These are phyloP conservation scores for Drosophila azteca DNA, from an alignment of 1,140 invertebrate species.

Conservation along the genomic window DNA sequence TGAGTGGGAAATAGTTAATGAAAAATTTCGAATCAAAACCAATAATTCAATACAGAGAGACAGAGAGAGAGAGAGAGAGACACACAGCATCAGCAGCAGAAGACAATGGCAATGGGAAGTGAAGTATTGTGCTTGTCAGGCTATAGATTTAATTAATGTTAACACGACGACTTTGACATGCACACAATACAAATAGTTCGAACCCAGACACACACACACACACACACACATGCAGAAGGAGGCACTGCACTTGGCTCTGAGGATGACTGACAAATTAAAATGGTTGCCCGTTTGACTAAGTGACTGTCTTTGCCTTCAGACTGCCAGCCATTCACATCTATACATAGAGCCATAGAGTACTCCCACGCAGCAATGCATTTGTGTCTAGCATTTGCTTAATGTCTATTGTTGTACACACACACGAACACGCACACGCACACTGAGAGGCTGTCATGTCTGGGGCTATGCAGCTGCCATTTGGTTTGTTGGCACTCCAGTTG, in stretches of 20 bases:
- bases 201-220: conserved; percentile 14
- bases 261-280: conserved; percentile 79
- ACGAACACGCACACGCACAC: no score
- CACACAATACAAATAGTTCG: conserved; percentile 70
- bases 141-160: conserved; percentile 80
- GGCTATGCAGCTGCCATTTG: conserved; percentile 64
- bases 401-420: conserved; percentile 18
- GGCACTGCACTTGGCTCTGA: conserved; percentile 50
- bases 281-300: conserved; percentile 60
- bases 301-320: conserved; percentile 60
- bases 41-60: conserved; percentile 35
- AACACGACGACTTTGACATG: conserved; percentile 79
- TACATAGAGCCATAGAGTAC: background rate
- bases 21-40: conserved; percentile 60
- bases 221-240: conserved; percentile 5
- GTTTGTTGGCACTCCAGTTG: conserved; percentile 68
- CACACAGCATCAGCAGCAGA: no score
- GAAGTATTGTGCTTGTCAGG: conserved; percentile 47
- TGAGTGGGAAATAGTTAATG: conserved; percentile 10
- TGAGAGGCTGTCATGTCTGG: conserved; percentile 35
- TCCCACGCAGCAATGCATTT: background rate
- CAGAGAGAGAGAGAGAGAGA: no score
- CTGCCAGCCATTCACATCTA: conserved; percentile 2
- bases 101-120: conserved; percentile 24
- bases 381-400: conserved; percentile 41